These are phyloP conservation scores for Rhagologus leucostigma DNA, from an alignment of 2,113 vertebrate species.

Conservation along the genomic window DNA sequence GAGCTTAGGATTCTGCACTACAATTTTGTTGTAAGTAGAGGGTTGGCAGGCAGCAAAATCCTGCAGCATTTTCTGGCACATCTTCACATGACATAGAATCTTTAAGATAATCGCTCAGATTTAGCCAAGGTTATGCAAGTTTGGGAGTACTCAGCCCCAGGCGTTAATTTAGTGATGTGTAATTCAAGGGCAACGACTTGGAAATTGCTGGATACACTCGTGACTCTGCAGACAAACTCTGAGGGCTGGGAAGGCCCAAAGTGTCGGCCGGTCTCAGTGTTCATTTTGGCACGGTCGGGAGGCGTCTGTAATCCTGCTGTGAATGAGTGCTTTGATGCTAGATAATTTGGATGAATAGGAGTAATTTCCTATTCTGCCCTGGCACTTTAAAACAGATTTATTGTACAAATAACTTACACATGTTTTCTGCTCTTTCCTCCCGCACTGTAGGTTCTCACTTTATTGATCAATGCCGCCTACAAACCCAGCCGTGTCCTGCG, in stretches of 20 bases:
- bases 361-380: constrained; percentile 2
- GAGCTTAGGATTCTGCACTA: background rate
- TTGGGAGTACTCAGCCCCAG: background rate
- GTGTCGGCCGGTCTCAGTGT: background rate
- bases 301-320: constrained; percentile 13
- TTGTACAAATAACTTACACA: background rate
- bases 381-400: background rate
- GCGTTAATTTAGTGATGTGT: background rate
- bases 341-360: constrained; percentile 40
- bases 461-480: constrained; percentile 96
- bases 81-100: background rate
- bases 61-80: background rate
- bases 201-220: background rate
- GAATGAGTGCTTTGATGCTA: constrained; percentile 32
- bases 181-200: background rate
- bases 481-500: constrained; percentile 95
- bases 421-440: background rate
- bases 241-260: background rate
- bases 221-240: background rate
- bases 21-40: background rate
- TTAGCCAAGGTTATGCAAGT: background rate
- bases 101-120: background rate
- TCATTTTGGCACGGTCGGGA: background rate
- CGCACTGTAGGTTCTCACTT: constrained; percentile 82
- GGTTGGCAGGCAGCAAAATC: background rate